Conservation (phyloP, 2,113 vertebrate species). For the Nanorana parkeri region DNA sequence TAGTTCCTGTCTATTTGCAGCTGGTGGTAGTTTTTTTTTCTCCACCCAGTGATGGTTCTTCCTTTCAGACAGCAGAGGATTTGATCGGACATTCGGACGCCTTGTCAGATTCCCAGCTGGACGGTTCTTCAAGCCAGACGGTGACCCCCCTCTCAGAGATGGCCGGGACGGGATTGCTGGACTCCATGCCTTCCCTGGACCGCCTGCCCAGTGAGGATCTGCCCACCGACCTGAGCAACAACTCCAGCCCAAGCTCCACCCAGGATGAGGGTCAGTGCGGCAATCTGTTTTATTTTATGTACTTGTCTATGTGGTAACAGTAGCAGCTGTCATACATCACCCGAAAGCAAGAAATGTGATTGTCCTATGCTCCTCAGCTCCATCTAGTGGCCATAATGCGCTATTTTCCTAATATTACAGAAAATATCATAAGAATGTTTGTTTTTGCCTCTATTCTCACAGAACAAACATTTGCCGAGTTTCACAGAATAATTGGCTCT, state of each 20-base stretch:
- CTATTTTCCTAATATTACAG: no score
- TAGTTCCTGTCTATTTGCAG: no score
- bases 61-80: constrained; percentile 78
- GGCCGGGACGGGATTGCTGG: constrained; percentile 59
- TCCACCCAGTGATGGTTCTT: neutral
- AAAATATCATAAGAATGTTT: no score
- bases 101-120: constrained; percentile 69
- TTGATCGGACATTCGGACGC: constrained; percentile 67
- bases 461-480: no score
- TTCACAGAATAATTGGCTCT: no score
- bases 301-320: neutral
- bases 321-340: no score
- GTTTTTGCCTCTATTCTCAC: no score
- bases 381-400: no score
- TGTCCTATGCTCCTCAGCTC: no score
- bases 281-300: neutral
- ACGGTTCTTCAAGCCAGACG: constrained; percentile 75
- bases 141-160: constrained; percentile 68
- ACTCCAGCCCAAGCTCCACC: constrained; percentile 85
- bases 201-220: constrained; percentile 84
- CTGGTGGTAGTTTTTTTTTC: no score
- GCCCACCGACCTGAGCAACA: constrained; percentile 88
- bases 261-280: constrained; percentile 81
- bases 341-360: no score
- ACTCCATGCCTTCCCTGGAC: constrained; percentile 80